Percentiles rank a stretch among this genome's conserved stretches.
These are phyloP conservation scores for Tenualosa thibaudeaui DNA, from an alignment of 2,797 vertebrate species.

Conservation along the genomic window DNA sequence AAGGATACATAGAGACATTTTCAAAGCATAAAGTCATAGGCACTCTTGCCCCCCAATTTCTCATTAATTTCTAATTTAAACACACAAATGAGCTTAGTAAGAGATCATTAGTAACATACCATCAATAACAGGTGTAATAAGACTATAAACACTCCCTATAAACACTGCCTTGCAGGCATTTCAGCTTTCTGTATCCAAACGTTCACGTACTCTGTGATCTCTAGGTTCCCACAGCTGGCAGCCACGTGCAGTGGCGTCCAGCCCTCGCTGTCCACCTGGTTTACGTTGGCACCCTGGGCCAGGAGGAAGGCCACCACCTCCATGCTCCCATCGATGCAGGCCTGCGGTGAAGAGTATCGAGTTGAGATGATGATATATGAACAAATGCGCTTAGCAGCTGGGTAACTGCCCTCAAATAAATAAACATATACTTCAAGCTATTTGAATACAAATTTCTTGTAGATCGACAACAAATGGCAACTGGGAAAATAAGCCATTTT, in stretches of 20 bases:
- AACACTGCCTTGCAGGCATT: not conserved
- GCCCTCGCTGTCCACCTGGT: conserved; percentile 90
- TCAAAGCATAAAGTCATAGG: not conserved
- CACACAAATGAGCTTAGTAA: not conserved
- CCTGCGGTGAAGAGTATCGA: conserved; percentile 63
- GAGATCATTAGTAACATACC: not conserved
- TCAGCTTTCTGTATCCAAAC: not conserved
- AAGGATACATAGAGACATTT: not conserved
- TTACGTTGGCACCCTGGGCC: conserved; percentile 79
- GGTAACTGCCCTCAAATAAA: not conserved
- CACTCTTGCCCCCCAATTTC: not conserved
- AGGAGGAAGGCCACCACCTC: conserved; percentile 88
- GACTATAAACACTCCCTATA: not conserved
- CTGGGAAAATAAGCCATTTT: not conserved
- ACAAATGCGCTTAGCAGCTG: not conserved
- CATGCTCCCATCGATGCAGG: conserved; percentile 89
- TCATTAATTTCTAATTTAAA: not conserved
- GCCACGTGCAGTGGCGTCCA: conserved; percentile 92
- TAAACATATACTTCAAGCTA: not conserved
- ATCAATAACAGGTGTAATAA: not conserved
- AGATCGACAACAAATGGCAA: not conserved
- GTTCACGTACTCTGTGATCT: conserved; percentile 85
- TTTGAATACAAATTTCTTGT: too few relatives aligned
- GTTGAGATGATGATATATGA: not conserved
- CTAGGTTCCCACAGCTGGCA: conserved; percentile 84